phyloP scores from a whole-genome alignment of 2,113 vertebrate species.

The Entosphenus tridentatus region DNA sequence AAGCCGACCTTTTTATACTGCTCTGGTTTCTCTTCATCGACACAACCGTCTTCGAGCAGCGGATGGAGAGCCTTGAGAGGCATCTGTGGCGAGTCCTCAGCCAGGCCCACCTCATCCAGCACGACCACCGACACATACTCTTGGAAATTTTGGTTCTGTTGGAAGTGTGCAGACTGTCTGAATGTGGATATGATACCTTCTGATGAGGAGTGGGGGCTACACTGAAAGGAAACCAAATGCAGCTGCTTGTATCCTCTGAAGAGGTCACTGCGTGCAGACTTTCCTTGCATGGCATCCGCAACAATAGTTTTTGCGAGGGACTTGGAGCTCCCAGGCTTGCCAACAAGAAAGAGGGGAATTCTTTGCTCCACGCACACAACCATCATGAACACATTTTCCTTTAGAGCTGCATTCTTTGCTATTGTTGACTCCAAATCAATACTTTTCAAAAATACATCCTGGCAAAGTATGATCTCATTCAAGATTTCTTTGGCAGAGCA shows the following conservation, averaged over 20 bases:
- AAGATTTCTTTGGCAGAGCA: conserved; percentile 14
- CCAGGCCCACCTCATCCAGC: conserved; percentile 35
- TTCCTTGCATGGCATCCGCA: conserved; percentile 31
- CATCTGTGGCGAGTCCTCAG: conserved; percentile 41
- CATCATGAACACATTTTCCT: conserved; percentile 41
- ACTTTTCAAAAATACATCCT: conserved; percentile 25
- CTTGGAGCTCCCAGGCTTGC: conserved; percentile 41
- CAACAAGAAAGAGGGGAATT: conserved; percentile 37
- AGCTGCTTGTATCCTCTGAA: conserved; percentile 30
- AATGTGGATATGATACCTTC: conserved; percentile 37
- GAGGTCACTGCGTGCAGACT: conserved; percentile 19
- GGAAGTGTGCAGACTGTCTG: conserved; percentile 32
- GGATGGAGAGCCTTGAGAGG: conserved; percentile 38
- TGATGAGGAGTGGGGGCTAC: conserved; percentile 37
- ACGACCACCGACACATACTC: conserved; percentile 37
- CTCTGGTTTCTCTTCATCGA: conserved; percentile 28
- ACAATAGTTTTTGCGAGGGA: conserved; percentile 38
- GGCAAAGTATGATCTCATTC: conserved; percentile 21
- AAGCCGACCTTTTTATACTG: conserved; percentile 35
- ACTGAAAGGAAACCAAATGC: conserved; percentile 40
- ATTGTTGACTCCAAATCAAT: conserved; percentile 22
- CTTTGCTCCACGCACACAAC: conserved; percentile 34
- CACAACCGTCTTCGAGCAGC: conserved; percentile 33
- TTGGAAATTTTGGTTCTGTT: conserved; percentile 29
- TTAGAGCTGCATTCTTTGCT: conserved; percentile 30